phyloP scores from a whole-genome alignment of 2,797 vertebrate species.

The Poeciliopsis presidionis region DNA sequence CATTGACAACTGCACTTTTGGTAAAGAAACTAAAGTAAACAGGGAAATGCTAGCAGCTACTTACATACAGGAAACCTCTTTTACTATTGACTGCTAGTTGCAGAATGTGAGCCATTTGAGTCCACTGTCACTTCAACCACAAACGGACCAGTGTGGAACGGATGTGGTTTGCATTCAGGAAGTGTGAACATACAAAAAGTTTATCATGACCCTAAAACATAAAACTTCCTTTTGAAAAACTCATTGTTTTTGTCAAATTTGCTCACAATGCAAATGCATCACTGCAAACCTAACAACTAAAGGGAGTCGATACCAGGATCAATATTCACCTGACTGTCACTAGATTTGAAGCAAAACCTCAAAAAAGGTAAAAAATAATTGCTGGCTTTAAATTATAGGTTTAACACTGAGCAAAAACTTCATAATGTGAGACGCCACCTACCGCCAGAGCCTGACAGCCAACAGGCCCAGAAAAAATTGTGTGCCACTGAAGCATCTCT shows the following conservation, averaged over 20 bases:
- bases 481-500: not conserved
- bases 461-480: not conserved
- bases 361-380: not conserved
- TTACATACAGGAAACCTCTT: not conserved
- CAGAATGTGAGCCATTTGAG: conserved; percentile 1
- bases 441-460: not conserved
- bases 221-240: not conserved
- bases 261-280: not conserved
- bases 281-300: not conserved
- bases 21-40: not conserved
- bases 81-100: not conserved
- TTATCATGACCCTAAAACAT: conserved; percentile 1
- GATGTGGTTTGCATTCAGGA: not conserved
- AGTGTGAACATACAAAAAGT: not conserved
- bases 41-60: not conserved
- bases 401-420: not conserved
- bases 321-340: not conserved
- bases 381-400: not conserved
- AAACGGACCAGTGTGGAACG: not conserved
- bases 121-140: not conserved
- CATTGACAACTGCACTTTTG: not conserved
- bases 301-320: not conserved
- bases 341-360: not conserved
- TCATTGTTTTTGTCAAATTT: not conserved
- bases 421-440: not conserved